Conservation (phyloP, 2,888 invertebrate species). For the Drosophila rubida region DNA sequence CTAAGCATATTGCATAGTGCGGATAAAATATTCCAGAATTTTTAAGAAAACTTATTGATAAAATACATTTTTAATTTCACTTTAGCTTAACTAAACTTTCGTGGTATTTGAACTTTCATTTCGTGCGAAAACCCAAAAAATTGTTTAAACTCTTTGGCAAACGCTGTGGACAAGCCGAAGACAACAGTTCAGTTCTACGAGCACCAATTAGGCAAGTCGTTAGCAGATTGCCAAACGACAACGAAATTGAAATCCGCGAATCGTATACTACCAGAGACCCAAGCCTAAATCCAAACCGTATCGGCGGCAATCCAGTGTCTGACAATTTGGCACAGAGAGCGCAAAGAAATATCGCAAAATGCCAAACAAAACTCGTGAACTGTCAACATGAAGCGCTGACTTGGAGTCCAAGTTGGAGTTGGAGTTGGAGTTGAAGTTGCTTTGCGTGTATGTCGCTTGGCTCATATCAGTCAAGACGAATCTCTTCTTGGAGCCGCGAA, state of each 20-base stretch:
- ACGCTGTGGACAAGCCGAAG: conserved; percentile 1
- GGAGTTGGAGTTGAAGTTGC: conserved; percentile 32
- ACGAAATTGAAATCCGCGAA: conserved; percentile 33
- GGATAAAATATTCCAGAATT: too few species aligned
- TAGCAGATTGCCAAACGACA: conserved; percentile 37
- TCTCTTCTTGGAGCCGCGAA: conserved; percentile 59
- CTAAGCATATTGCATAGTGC: too few species aligned
- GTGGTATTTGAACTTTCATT: conserved; percentile 5
- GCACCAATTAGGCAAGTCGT: conserved; percentile 57
- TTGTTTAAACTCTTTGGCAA: background rate
- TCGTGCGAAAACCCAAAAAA: background rate
- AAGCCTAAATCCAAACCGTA: conserved; percentile 19
- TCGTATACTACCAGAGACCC: conserved; percentile 1
- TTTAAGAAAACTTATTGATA: too few species aligned
- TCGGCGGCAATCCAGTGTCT: conserved; percentile 20
- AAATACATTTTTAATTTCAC: too few species aligned
- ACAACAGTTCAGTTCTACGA: conserved; percentile 7
- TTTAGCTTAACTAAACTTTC: too few species aligned
- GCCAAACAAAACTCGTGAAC: conserved; percentile 70
- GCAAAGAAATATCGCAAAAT: conserved; percentile 58
- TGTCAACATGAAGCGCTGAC: conserved; percentile 63
- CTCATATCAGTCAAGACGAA: conserved; percentile 78
- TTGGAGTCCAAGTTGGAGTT: conserved; percentile 13
- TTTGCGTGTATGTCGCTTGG: conserved; percentile 75
- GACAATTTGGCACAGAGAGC: conserved; percentile 31